Base-by-base conservation (phyloP, 2,888 invertebrate genomes). In the Azorinus chamasolen region DNA sequence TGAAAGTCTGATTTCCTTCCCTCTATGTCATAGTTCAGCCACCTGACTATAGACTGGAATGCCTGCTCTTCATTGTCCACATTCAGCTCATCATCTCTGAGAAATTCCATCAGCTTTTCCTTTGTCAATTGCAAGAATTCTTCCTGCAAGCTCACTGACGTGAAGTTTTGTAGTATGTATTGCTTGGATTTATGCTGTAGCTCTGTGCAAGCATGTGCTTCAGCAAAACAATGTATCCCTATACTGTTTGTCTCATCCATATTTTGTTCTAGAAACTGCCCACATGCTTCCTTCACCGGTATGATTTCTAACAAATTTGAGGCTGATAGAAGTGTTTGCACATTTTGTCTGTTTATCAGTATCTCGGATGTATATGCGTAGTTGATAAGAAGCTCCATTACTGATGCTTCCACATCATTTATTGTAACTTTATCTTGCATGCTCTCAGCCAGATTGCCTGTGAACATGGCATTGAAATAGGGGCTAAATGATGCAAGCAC, bases 391-490 rank as follows among this genome's bases (percentile, higher is more conserved):
- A 96, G 95, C 70, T 96, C 96, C 96, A 98, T 96, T 6, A 97
- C 96, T 12, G 96, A 96, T 12, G 97, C 96, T 77, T 87, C 88
- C 43, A 93, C 88, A 48, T 91, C 91, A 76, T 91, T 91, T 16
- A 92, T 76, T 1, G 91, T 90, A 25, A 92, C 90, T 48, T 96
- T 95, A 2, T 96, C 95, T 96, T 97, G 97, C 91, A 97, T 97
- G 83, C 96, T 95, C 94, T 98, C 98, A 87, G 96, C 96, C 73
- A 98, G 94, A 4, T 98, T 97, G 78, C 97, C 96, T 0, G 97
- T 97, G 93, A 98, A 98, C 98, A 98, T 98, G 59, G 98, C 98
- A 95, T 96, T 96, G 91, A 98, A 98, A 92, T 98, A 98, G 1
- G 97, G 97, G 93, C 97, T 97, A 74, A 97, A 97, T 0, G 98